Percentiles rank a stretch among this genome's conserved stretches.
These are phyloP conservation scores for Caenorhabditis macrosperma DNA, from an alignment of 2,888 invertebrate species.

Conservation along the genomic window DNA sequence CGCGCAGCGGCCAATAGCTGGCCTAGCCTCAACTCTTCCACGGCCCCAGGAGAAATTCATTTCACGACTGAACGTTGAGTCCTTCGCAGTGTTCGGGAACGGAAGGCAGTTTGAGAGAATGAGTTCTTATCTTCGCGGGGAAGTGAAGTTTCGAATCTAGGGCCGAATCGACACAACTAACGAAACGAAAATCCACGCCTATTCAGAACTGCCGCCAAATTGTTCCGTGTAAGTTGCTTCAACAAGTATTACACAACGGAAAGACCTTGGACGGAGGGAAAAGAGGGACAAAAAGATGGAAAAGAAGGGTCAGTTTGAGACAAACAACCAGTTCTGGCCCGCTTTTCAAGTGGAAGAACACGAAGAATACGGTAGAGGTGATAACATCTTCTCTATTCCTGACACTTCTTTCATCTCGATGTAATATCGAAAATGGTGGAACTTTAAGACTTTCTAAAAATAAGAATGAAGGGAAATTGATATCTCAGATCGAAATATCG, in stretches of 20 bases:
- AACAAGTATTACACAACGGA: conserved; percentile 10
- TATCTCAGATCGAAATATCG: no score
- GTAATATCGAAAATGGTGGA: no score
- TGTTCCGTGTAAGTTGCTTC: conserved; percentile 4
- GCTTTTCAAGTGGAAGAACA: conserved; percentile 23
- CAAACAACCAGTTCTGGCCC: conserved; percentile 5
- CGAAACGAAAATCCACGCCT: no score
- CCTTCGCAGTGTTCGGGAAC: no score
- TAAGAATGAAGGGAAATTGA: no score
- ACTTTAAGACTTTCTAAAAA: no score
- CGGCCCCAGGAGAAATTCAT: neutral
- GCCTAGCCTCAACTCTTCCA: neutral
- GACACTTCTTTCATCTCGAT: neutral
- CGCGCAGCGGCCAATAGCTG: neutral
- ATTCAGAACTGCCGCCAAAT: neutral
- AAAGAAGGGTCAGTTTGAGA: conserved; percentile 27
- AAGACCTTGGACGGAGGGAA: conserved; percentile 43
- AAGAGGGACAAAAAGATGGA: conserved; percentile 18
- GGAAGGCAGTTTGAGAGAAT: no score
- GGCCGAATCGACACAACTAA: no score
- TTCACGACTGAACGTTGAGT: no score
- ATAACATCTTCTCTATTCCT: neutral
- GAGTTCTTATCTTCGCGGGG: no score
- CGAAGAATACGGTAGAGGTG: conserved; percentile 3
- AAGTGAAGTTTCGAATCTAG: no score